Evolutionary conservation across 1,140 invertebrate species (phyloP).

Genomic region (Oryctes rhinoceros): DNA sequence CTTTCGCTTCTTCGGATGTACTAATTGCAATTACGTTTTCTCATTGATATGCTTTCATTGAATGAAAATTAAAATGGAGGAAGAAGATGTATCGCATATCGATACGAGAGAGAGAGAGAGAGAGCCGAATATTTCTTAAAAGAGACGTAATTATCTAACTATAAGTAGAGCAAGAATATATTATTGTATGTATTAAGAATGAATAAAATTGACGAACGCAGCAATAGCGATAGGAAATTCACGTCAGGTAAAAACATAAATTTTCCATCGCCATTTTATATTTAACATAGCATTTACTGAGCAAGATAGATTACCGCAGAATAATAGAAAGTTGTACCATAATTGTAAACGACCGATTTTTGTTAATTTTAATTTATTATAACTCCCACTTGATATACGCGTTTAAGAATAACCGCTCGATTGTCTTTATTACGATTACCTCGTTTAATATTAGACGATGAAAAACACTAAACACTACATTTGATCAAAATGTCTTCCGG

Average conservation of each 20-base stretch:
- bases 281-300: not conserved
- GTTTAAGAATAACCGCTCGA: too few species aligned
- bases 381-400: too few species aligned
- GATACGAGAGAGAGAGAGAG: not conserved
- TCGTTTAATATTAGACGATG: too few species aligned
- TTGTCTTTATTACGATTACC: too few species aligned
- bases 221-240: not conserved
- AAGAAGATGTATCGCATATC: not conserved
- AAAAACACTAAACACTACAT: too few species aligned
- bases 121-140: conserved; percentile 1
- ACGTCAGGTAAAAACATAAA: not conserved
- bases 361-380: too few species aligned
- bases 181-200: not conserved
- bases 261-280: not conserved
- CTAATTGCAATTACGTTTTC: too few species aligned
- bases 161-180: conserved; percentile 2
- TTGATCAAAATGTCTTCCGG: too few species aligned
- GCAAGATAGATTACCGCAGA: not conserved
- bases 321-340: not conserved
- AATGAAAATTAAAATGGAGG: not conserved
- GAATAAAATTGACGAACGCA: not conserved
- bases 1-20: not conserved
- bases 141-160: not conserved
- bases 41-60: not conserved
- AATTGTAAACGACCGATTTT: not conserved